These are phyloP conservation scores for Uloborus diversus DNA, from an alignment of 1,140 invertebrate species.

Conservation along the genomic window DNA sequence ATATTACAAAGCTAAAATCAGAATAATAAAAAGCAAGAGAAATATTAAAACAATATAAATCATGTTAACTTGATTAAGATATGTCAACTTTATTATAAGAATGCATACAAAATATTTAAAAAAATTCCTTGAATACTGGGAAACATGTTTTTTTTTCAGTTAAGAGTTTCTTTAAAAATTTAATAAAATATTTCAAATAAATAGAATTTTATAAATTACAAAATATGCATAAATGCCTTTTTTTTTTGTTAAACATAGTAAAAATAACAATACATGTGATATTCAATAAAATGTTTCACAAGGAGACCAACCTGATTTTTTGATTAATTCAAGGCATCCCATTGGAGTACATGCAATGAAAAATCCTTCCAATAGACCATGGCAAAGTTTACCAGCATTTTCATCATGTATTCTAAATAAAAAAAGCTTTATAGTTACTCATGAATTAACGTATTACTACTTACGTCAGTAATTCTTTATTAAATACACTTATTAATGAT, in stretches of 20 bases:
- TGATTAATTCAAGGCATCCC: constrained; percentile 92
- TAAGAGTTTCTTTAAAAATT: too few species aligned
- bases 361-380: constrained; percentile 75
- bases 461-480: too few species aligned
- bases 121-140: neutral
- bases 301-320: constrained; percentile 69
- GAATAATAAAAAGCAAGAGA: neutral
- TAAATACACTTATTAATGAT: too few species aligned
- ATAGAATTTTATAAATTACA: too few species aligned
- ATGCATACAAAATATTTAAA: neutral
- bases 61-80: neutral
- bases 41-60: neutral
- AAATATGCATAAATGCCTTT: too few species aligned
- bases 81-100: neutral
- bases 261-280: too few species aligned
- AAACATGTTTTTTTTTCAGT: neutral
- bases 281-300: constrained; percentile 55
- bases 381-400: constrained; percentile 84
- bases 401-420: constrained; percentile 82
- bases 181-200: too few species aligned
- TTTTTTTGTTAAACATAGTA: too few species aligned
- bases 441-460: too few species aligned
- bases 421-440: too few species aligned
- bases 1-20: neutral
- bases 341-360: constrained; percentile 94